These are phyloP conservation scores for Anadara kagoshimensis DNA, from an alignment of 1,140 invertebrate species.

Conservation along the genomic window DNA sequence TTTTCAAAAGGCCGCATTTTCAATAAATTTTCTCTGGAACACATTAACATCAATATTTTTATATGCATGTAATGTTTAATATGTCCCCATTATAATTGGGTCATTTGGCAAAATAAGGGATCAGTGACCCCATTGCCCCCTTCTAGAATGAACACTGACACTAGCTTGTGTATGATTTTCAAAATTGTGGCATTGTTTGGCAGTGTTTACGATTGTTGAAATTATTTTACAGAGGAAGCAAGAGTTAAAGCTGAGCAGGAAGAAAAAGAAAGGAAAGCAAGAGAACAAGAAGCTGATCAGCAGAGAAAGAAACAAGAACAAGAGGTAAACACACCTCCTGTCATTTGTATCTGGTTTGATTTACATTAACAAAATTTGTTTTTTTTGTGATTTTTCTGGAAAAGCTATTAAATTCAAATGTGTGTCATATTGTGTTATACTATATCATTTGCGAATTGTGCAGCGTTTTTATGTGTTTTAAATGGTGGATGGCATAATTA, in stretches of 20 bases:
- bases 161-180: neutral
- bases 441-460: neutral
- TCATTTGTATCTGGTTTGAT: too few relatives aligned
- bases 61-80: neutral
- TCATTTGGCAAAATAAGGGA: neutral
- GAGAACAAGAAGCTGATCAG: constrained; percentile 51
- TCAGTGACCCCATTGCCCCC: neutral
- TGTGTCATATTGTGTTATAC: neutral
- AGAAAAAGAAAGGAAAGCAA: constrained; percentile 45
- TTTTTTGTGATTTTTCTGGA: neutral
- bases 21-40: too few relatives aligned
- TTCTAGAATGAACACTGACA: neutral
- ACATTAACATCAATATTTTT: too few relatives aligned
- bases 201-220: neutral
- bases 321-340: constrained; percentile 49
- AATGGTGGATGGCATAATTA: too few relatives aligned
- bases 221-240: constrained; percentile 18
- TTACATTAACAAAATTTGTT: too few relatives aligned
- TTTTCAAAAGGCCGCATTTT: too few relatives aligned
- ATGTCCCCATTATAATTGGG: neutral
- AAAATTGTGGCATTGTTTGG: neutral
- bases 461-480: neutral
- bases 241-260: constrained; percentile 41
- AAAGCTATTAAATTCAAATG: neutral
- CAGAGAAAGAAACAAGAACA: constrained; percentile 65